Percentiles rank a stretch among this genome's conserved stretches.
Evolutionary conservation across 2,888 invertebrate species (phyloP).

Genomic region (Arctia plantaginis): DNA sequence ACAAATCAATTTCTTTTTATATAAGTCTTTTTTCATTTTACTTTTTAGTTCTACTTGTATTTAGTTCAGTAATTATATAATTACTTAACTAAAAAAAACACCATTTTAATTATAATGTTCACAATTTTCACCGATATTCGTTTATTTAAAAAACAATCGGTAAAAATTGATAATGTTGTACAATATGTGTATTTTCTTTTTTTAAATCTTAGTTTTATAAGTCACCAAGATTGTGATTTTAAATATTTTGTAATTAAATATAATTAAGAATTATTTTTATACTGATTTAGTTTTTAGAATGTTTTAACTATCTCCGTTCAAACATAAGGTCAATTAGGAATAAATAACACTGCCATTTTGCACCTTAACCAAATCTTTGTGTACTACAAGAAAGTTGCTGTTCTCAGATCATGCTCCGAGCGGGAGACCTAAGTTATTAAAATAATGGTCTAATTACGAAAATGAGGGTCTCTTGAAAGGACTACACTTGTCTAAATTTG

Average conservation of each 20-base stretch:
- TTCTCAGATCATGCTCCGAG: neutral
- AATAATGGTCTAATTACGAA: too few relatives aligned
- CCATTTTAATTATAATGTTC: conserved; percentile 4
- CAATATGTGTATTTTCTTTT: conserved; percentile 30
- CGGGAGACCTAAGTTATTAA: neutral
- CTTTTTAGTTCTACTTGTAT: conserved; percentile 27
- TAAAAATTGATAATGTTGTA: conserved; percentile 29
- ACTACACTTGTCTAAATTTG: neutral
- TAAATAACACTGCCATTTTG: conserved; percentile 75
- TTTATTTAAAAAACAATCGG: neutral
- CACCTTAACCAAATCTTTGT: conserved; percentile 62
- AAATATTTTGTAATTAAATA: conserved; percentile 65
- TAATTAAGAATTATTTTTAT: conserved; percentile 78
- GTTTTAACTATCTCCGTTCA: conserved; percentile 41
- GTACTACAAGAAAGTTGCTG: neutral
- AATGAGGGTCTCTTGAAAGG: neutral
- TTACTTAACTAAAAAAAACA: conserved; percentile 28
- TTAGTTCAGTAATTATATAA: conserved; percentile 27
- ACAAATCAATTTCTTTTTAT: conserved; percentile 30
- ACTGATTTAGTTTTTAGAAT: conserved; percentile 66
- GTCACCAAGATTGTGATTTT: conserved; percentile 82
- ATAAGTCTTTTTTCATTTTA: conserved; percentile 36
- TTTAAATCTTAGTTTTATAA: conserved; percentile 63
- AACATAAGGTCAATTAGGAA: conserved; percentile 54
- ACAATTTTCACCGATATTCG: conserved; percentile 14